phyloP scores from a whole-genome alignment of 2,797 vertebrate species.

The Babyrousa celebensis region DNA sequence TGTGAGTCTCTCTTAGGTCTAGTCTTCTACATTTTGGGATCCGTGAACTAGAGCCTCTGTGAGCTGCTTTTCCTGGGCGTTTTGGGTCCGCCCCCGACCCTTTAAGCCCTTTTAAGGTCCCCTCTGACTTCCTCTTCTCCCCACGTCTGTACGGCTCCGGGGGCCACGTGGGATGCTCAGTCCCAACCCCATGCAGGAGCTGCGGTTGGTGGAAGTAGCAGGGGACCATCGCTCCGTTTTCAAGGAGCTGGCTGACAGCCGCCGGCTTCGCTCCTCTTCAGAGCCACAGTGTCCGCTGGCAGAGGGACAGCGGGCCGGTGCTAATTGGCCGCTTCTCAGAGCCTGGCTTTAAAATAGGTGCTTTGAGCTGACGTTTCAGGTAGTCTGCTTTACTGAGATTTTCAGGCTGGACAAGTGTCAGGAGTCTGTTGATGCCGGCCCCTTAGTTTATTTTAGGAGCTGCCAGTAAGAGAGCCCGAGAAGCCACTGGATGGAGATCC shows the following conservation, averaged over 20 bases:
- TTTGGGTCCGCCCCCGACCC: not conserved
- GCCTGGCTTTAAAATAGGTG: not conserved
- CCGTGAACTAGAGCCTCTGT: not conserved
- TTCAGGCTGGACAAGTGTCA: constrained; percentile 66
- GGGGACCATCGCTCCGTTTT: not conserved
- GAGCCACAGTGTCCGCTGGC: constrained; percentile 10
- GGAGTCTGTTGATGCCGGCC: not conserved
- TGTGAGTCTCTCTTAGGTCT: not conserved
- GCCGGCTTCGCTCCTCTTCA: not conserved
- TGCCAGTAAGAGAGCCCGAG: not conserved
- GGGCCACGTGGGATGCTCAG: not conserved
- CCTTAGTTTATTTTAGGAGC: constrained; percentile 20
- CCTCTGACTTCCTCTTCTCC: not conserved
- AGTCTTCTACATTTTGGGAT: not conserved
- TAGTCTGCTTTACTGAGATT: constrained; percentile 43
- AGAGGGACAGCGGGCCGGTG: not conserved
- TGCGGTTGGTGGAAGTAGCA: rapidly evolving
- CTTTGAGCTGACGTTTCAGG: constrained; percentile 53
- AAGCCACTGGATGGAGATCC: not conserved
- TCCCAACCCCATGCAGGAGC: not conserved
- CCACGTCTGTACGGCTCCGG: not conserved
- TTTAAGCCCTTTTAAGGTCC: not conserved
- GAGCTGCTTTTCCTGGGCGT: not conserved
- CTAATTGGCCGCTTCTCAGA: constrained; percentile 56
- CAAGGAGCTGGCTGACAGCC: not conserved